Evolutionary conservation across 2,888 invertebrate species (phyloP), one percentile per base, ranked within the genome.

Genomic region (Melanophora roralis): DNA sequence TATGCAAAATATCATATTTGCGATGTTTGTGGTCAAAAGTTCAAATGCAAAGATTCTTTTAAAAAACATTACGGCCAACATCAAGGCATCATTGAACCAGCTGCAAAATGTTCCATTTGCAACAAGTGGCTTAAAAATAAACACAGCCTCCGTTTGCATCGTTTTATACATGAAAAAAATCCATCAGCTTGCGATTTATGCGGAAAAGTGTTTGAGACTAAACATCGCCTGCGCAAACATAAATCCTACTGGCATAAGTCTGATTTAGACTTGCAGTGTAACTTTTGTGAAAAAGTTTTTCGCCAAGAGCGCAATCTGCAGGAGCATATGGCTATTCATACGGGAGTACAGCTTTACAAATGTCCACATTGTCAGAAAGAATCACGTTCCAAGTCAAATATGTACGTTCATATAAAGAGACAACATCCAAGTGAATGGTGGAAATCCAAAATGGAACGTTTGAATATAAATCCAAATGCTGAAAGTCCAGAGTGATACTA

Each of bases 401-500:
- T 88, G 88, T 88, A 88, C 77, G 87, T 86, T 55, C 88, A 88
- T 60, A 86, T 88, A 23, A 88, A 88, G 74, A 87, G 87, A 40
- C 85, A 86, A 71, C 88, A 88, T 74, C 85, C 86, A 57, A 69
- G 83, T 3, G 87, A 88, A 74, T 88, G 88, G 88, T 84, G 86
- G 59, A 82, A 81, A 1, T 86, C 87, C 6, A 84, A 87, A 40
- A 83, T 85, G 55, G 85, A 82, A 6, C 85, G 87, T 43, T 62
- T 82, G 5, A 82, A 82, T 51, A 43, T 80, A 14, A 67, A 80
- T 51, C 67, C 71, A 27, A 76, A 67, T 9, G 43, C 62, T 12
- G 75, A 75, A 57, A 62, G 45, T 59, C 51, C 67, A 0, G 45
- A 73, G 45, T 12, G 67, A 53, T 36, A 27, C 32, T 59, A 74